Evolutionary conservation across 1,140 invertebrate species (phyloP).

Genomic region (Sitobion miscanthi): DNA sequence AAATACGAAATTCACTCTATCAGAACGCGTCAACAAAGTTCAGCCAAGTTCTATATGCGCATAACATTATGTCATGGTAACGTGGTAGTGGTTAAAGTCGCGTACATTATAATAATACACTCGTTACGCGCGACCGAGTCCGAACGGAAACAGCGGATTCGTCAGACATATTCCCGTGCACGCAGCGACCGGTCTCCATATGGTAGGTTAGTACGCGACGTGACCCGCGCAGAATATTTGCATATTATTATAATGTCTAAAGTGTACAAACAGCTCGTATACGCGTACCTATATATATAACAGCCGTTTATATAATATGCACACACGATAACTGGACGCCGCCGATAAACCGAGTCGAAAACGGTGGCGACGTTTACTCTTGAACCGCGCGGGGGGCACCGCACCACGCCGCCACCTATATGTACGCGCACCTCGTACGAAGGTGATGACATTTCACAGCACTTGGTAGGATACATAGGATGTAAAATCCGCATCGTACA

Average conservation of each 20-base stretch:
- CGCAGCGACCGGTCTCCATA: not conserved
- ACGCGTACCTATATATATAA: not conserved
- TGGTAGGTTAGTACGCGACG: not conserved
- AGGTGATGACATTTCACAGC: not conserved
- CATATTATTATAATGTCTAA: not conserved
- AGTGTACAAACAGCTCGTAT: not conserved
- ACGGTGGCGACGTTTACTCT: not conserved
- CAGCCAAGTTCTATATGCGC: not conserved
- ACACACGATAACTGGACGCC: not conserved
- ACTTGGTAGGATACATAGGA: not conserved
- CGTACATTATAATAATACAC: not conserved
- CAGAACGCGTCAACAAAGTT: not conserved
- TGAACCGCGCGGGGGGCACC: not conserved
- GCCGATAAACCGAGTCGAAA: not conserved
- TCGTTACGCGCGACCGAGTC: not conserved
- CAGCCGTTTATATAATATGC: not conserved
- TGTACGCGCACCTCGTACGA: not conserved
- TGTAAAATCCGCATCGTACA: not conserved
- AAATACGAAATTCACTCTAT: not conserved
- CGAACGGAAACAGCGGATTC: not conserved
- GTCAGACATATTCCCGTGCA: not conserved
- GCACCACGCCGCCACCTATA: no score
- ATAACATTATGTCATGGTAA: not conserved
- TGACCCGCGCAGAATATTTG: not conserved
- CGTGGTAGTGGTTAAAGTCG: not conserved